Base-by-base conservation (phyloP, 2,888 invertebrate genomes). In the Cerastis rubricosa region DNA sequence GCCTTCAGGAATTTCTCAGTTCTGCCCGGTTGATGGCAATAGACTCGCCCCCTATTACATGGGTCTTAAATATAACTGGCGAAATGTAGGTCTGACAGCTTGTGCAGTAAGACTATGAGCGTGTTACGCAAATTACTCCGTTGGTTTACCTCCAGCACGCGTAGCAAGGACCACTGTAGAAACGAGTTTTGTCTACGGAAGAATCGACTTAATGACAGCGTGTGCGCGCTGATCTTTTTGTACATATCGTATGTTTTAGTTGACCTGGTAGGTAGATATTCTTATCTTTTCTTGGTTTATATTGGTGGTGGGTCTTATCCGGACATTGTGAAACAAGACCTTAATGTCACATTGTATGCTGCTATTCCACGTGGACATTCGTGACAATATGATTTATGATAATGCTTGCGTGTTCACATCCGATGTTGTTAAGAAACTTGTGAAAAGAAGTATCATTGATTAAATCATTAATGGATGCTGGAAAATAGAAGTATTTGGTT, bases 341-440 rank as follows among this genome's bases (percentile, higher is more conserved):
- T 43, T 74, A 80, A 81, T 85, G 66, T 64, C 70, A 43, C 57
- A 80, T 66, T 76, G 65, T 77, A 4, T 9, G 45, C 49, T 43
- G 66, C 14, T 69, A 19, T 63, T 63, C 47, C 47, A 70, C 65
- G 40, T 75, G 49, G 35, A 59, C 49, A 59, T 29, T 29, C 29
- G 35, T 68, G 19, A 6, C 25, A 40, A 51, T 61, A 22, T 59
- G 12, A 71, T 79, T 83, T 68, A 54, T 61, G 45, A 68, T 35
- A 43, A 49, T 29, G 61, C 51, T 59, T 69, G 69, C 71, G 57
- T 83, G 68, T 69, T 80, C 19, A 65, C 54, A 22, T 63, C 66
- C 43, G n/a, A 45, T 69, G 35, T 17, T 57, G 12, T 57, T 79
- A 47, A 67, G 45, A 49, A 35, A 35, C 22, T 65, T 40, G n/a